phyloP scores from a whole-genome alignment of 2,113 vertebrate genomes.

The Hassar affinis region DNA sequence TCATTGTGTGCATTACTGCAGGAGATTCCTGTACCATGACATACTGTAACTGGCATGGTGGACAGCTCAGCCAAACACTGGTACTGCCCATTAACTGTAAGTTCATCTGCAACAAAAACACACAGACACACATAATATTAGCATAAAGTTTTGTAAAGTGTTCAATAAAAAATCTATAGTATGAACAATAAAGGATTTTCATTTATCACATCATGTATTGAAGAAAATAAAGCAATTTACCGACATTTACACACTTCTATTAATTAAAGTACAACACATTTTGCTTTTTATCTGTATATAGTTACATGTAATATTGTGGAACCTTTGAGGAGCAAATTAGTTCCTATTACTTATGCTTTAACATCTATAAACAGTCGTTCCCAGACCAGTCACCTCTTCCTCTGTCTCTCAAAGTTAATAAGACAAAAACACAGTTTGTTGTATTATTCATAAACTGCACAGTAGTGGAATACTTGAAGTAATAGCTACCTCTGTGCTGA shows the following conservation, averaged over 20 bases:
- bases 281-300: not conserved
- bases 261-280: not conserved
- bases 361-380: not conserved
- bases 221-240: not conserved
- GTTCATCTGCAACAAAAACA: conserved; percentile 72
- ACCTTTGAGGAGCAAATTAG: not conserved
- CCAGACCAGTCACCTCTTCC: not conserved
- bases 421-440: not conserved
- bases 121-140: not conserved
- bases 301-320: not conserved
- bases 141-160: not conserved
- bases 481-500: not conserved
- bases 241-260: not conserved
- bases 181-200: no score
- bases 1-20: conserved; percentile 77
- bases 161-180: not conserved
- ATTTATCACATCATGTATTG: not conserved
- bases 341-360: not conserved
- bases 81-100: conserved; percentile 81
- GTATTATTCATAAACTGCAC: not conserved
- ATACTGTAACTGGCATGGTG: conserved; percentile 78
- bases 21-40: conserved; percentile 79
- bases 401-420: not conserved
- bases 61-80: conserved; percentile 81
- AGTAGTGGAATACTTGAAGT: not conserved